These are phyloP conservation scores for Acipenser ruthenus DNA, from an alignment of 2,797 vertebrate species.

Conservation along the genomic window DNA sequence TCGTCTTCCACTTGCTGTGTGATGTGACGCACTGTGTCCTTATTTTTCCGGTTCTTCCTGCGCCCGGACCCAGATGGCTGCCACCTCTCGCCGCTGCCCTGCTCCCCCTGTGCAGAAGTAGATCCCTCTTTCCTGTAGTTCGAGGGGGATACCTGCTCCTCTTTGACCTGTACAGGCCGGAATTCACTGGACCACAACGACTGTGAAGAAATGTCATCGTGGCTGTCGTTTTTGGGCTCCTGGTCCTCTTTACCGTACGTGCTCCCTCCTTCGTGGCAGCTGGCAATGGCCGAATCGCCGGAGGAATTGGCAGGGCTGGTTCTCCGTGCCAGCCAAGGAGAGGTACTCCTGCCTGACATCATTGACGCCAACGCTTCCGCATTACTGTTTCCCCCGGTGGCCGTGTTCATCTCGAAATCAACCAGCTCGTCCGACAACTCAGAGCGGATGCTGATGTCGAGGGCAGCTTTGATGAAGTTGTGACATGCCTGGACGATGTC, in stretches of 20 bases:
- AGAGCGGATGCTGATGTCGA: constrained; percentile 95
- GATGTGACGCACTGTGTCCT: constrained; percentile 92
- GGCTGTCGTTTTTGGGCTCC: constrained; percentile 80
- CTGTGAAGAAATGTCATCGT: constrained; percentile 75
- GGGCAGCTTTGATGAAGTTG: constrained; percentile 89
- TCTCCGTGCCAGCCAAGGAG: constrained; percentile 83
- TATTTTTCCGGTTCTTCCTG: constrained; percentile 95
- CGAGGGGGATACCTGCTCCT: constrained; percentile 82
- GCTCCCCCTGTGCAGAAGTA: constrained; percentile 46
- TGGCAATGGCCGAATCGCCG: constrained; percentile 92
- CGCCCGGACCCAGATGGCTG: constrained; percentile 77
- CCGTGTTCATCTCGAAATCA: constrained; percentile 78
- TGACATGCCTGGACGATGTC: constrained; percentile 96
- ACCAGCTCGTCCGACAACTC: constrained; percentile 82
- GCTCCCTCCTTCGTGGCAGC: constrained; percentile 87
- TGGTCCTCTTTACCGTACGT: constrained; percentile 89
- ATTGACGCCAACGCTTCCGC: constrained; percentile 83
- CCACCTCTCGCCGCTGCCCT: constrained; percentile 67
- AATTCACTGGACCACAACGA: constrained; percentile 84
- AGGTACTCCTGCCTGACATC: constrained; percentile 88
- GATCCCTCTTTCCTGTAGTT: constrained; percentile 48
- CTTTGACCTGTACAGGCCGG: constrained; percentile 79
- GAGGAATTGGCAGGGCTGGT: constrained; percentile 92
- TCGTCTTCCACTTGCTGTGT: constrained; percentile 82
- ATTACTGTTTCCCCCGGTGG: constrained; percentile 59